A percentile compares a stretch with the other conserved stretches of the same genome.
These are phyloP conservation scores for Marmota flaviventris DNA, from an alignment of 2,113 vertebrate species.

Conservation along the genomic window DNA sequence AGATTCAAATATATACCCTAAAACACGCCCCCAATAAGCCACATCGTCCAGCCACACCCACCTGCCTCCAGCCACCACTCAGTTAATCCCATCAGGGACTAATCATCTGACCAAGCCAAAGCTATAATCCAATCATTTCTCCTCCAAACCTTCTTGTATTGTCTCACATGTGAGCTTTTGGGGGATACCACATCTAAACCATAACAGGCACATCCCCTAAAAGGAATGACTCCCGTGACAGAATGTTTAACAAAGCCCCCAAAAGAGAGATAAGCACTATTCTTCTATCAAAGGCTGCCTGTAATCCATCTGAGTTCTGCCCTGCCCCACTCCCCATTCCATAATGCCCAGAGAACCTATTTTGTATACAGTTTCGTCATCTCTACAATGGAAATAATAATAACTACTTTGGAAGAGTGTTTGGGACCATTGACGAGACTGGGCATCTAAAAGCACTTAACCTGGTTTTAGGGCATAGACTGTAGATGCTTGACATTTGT, in stretches of 20 bases:
- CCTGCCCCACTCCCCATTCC: not conserved
- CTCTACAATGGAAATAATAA: conserved; percentile 13
- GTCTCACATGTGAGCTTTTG: too few relatives aligned
- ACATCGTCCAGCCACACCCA: too few relatives aligned
- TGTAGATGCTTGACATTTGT: not conserved
- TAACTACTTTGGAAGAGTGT: conserved; percentile 45
- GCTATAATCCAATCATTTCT: too few relatives aligned
- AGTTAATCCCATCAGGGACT: too few relatives aligned
- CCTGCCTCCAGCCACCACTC: too few relatives aligned
- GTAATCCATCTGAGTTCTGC: not conserved
- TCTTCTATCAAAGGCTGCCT: not conserved
- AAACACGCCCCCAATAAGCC: too few relatives aligned
- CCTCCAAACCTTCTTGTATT: too few relatives aligned
- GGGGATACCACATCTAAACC: too few relatives aligned
- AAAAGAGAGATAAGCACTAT: not conserved
- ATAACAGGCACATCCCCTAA: not conserved
- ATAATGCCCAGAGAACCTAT: not conserved
- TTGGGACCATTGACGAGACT: not conserved
- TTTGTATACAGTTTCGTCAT: not conserved
- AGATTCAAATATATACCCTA: too few relatives aligned
- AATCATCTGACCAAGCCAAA: too few relatives aligned
- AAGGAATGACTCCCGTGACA: not conserved
- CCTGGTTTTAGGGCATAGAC: not conserved
- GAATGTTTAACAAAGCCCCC: conserved; percentile 17
- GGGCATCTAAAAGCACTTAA: not conserved